Percentiles rank a stretch among this genome's conserved stretches.
Conservation (phyloP, 2,113 vertebrate genomes). For the Podocnemis expansa region DNA sequence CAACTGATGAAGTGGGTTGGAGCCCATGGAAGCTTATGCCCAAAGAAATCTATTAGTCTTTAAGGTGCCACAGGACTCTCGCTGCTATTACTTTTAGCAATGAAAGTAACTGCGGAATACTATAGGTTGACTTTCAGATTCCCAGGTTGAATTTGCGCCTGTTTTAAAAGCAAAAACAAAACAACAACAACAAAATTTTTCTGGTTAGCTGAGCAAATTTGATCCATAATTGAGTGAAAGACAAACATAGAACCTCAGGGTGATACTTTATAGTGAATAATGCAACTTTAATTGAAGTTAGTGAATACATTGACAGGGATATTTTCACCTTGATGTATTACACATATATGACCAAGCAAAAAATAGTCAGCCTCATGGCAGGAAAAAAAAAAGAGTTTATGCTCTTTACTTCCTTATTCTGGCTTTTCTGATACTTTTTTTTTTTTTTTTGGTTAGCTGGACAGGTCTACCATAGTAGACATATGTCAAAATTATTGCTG, state of each 20-base stretch:
- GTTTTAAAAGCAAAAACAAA: neutral
- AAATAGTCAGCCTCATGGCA: neutral
- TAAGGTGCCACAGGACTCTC: too few species aligned
- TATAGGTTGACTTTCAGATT: neutral
- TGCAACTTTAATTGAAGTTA: neutral
- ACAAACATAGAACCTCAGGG: neutral
- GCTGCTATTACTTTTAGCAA: neutral
- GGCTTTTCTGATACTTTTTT: neutral
- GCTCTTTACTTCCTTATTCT: neutral
- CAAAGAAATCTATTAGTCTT: too few species aligned
- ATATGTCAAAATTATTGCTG: neutral
- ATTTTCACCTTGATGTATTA: neutral
- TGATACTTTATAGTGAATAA: slow-evolving; percentile 20
- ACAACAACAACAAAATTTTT: neutral
- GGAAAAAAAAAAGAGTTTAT: neutral
- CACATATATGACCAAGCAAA: neutral
- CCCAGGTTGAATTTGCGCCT: neutral
- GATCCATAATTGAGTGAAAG: neutral
- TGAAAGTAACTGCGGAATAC: rapidly evolving
- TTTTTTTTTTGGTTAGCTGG: neutral
- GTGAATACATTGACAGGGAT: neutral
- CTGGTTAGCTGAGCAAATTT: slow-evolving; percentile 4
- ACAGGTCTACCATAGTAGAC: neutral
- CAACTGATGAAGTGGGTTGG: too few species aligned
- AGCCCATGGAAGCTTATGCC: too few species aligned